Percentiles rank a stretch among this genome's conserved stretches.
phyloP scores from a whole-genome alignment of 2,113 vertebrate species.

The Caranx ignobilis region DNA sequence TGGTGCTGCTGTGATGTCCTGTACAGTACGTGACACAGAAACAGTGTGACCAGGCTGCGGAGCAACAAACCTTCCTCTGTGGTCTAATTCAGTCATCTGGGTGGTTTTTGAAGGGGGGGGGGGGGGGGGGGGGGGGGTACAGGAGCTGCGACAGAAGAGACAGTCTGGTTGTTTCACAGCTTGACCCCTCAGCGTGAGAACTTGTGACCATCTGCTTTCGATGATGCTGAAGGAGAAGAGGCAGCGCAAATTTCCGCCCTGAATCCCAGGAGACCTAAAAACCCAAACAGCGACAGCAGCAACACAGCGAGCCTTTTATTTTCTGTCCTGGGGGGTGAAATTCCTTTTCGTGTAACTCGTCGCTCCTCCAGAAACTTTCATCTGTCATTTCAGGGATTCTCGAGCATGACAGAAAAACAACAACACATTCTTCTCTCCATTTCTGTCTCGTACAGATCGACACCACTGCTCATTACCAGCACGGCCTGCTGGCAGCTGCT shows the following conservation, averaged over 20 bases:
- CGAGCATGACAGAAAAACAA: neutral
- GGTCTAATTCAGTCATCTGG: neutral
- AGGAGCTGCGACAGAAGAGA: too few species aligned
- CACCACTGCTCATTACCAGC: neutral
- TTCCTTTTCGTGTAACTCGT: neutral
- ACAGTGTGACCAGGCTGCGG: neutral
- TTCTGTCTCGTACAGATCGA: neutral
- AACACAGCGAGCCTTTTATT: neutral
- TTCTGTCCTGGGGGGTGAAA: neutral
- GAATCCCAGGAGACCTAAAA: neutral
- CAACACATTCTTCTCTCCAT: neutral
- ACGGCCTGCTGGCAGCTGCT: neutral
- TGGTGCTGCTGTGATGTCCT: neutral
- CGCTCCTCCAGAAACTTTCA: neutral
- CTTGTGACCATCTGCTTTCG: slow-evolving; percentile 50
- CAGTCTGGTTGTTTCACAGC: neutral
- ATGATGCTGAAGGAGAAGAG: slow-evolving; percentile 18
- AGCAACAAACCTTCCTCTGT: neutral
- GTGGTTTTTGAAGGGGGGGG: neutral
- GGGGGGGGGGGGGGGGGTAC: too few species aligned
- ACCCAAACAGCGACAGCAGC: neutral
- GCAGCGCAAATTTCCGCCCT: slow-evolving; percentile 39
- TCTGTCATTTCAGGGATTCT: slow-evolving; percentile 1
- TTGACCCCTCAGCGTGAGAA: slow-evolving; percentile 16
- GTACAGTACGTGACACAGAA: neutral